Conservation (phyloP, 2,888 invertebrate genomes). For the Chaetogeoica ovagalla region DNA sequence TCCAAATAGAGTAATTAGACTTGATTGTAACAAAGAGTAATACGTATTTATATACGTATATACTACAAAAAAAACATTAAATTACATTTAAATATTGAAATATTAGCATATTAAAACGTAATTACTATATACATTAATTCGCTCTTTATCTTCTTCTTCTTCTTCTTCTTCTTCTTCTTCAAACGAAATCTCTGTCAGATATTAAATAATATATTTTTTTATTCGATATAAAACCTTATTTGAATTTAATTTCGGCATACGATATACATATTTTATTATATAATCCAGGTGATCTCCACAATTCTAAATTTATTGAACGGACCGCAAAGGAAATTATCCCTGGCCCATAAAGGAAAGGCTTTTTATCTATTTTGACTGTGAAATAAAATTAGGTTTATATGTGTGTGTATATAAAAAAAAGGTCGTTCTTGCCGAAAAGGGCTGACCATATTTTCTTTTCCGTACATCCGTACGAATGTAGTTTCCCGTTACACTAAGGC, state of each 20-base stretch:
- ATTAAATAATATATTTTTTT: neutral
- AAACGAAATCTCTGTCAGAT: neutral
- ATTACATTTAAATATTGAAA: too few relatives aligned
- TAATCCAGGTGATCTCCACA: neutral
- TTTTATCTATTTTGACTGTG: neutral
- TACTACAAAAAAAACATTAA: too few relatives aligned
- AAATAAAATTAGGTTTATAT: neutral
- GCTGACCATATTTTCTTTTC: neutral
- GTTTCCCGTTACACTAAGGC: neutral
- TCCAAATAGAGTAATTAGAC: too few relatives aligned
- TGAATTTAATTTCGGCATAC: neutral
- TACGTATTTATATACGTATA: too few relatives aligned
- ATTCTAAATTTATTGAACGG: neutral
- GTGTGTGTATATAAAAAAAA: neutral
- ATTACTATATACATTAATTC: too few relatives aligned
- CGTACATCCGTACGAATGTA: neutral
- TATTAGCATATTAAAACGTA: too few relatives aligned
- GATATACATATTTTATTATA: neutral
- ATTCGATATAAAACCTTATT: neutral
- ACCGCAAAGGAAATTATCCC: neutral
- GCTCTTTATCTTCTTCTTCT: too few relatives aligned
- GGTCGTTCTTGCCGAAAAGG: neutral
- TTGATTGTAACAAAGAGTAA: too few relatives aligned
- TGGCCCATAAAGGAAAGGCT: neutral
- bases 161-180: too few relatives aligned